Percentiles rank a stretch among this genome's conserved stretches.
Evolutionary conservation across 2,888 invertebrate genomes (phyloP).

Genomic region (Ptychoptera albimana): DNA sequence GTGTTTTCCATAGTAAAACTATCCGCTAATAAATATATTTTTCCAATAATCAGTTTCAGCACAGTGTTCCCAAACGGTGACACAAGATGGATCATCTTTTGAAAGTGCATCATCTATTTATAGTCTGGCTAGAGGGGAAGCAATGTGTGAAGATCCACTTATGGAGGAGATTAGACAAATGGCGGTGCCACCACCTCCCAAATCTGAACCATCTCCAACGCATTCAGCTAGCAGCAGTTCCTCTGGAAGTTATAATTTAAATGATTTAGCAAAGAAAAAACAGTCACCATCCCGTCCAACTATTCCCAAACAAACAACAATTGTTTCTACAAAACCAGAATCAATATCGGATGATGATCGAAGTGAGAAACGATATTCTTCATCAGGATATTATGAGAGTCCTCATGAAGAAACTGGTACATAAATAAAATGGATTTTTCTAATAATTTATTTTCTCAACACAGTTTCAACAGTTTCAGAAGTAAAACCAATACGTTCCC

Average conservation of each 20-base stretch:
- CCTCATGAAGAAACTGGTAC: constrained; percentile 41
- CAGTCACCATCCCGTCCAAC: constrained; percentile 7
- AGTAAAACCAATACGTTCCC: constrained; percentile 8
- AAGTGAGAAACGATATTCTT: constrained; percentile 50
- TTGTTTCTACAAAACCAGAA: constrained; percentile 19
- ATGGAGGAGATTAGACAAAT: constrained; percentile 21
- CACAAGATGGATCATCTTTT: constrained; percentile 69
- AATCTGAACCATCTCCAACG: constrained; percentile 28
- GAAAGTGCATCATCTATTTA: constrained; percentile 73
- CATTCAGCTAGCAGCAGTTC: constrained; percentile 41
- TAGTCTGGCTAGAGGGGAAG: constrained; percentile 58
- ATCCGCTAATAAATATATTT: too few relatives aligned
- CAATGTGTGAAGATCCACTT: constrained; percentile 43
- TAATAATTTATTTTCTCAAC: background rate
- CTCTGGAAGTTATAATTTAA: constrained; percentile 39
- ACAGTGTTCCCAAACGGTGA: constrained; percentile 35
- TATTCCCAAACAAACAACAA: background rate
- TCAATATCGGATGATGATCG: constrained; percentile 44
- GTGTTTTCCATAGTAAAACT: too few relatives aligned
- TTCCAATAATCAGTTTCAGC: constrained; percentile 22
- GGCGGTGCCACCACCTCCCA: constrained; percentile 6
- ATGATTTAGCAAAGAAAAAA: constrained; percentile 17
- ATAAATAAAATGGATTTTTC: background rate
- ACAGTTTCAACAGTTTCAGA: constrained; percentile 13
- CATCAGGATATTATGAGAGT: constrained; percentile 60